phyloP scores from a whole-genome alignment of 2,797 vertebrate genomes.

The Catharus ustulatus region DNA sequence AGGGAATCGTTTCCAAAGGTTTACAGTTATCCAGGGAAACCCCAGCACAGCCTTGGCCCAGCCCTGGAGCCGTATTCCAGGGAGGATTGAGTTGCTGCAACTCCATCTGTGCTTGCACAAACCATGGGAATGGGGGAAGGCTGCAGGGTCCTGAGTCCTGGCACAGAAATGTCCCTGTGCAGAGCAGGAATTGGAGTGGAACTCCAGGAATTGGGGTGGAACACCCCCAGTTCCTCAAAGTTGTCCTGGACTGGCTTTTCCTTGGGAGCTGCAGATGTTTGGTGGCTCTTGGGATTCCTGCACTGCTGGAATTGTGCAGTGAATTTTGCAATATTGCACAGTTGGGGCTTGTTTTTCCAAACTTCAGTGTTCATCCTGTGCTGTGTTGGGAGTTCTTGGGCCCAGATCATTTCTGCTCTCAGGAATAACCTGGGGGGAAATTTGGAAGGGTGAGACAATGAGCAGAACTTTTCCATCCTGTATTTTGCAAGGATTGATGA shows the following conservation, averaged over 20 bases:
- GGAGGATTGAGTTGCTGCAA: not conserved
- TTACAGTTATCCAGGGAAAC: not conserved
- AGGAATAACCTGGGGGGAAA: not conserved
- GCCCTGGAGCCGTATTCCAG: not conserved
- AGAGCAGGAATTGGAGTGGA: rapidly evolving
- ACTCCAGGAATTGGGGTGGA: not conserved
- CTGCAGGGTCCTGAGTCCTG: not conserved
- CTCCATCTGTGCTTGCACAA: not conserved
- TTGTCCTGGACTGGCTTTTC: rapidly evolving
- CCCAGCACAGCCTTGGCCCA: rapidly evolving
- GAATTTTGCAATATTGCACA: not conserved
- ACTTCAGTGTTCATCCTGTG: rapidly evolving
- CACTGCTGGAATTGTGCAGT: not conserved
- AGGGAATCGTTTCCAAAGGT: not conserved
- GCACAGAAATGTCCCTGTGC: not conserved
- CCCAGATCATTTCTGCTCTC: not conserved
- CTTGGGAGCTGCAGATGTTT: slow-evolving; percentile 8
- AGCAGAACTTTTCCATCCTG: not conserved
- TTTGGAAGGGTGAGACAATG: not conserved
- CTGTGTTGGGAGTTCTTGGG: not conserved
- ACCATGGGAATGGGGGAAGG: not conserved
- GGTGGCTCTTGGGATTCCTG: not conserved
- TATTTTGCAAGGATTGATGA: not conserved
- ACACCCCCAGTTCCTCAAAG: not conserved
- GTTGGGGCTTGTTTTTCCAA: not conserved